A percentile compares a stretch with the other conserved stretches of the same genome.
These are phyloP conservation scores for Sphaerophoria rueppellii DNA, from an alignment of 2,888 invertebrate genomes.

Conservation along the genomic window DNA sequence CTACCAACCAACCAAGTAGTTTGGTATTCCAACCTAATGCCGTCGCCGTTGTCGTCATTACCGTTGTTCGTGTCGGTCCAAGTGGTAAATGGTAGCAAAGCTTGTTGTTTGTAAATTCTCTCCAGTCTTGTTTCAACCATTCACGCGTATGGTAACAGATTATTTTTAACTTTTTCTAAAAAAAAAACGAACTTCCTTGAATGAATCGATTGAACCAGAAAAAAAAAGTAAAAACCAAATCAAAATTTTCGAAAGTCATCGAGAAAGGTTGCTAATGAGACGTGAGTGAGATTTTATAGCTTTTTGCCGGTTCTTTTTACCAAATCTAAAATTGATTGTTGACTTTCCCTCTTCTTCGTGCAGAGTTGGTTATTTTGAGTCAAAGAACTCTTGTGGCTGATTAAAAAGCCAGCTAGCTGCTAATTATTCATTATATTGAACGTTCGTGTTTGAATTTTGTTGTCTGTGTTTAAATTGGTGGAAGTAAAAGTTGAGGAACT, in stretches of 20 bases:
- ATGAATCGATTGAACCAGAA: background rate
- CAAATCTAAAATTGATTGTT: background rate
- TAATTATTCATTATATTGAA: conserved; percentile 30
- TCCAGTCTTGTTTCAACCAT: conserved; percentile 61
- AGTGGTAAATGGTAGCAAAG: conserved; percentile 51
- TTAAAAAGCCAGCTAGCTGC: background rate
- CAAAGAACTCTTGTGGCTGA: background rate
- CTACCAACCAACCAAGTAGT: conserved; percentile 10
- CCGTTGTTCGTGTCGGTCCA: too few species aligned
- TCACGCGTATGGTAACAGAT: conserved; percentile 64
- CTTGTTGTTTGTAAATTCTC: conserved; percentile 28
- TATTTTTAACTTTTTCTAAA: background rate
- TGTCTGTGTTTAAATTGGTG: conserved; percentile 22
- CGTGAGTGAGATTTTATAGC: conserved; percentile 43
- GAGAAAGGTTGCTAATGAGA: background rate
- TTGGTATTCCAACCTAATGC: conserved; percentile 7
- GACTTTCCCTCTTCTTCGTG: conserved; percentile 55
- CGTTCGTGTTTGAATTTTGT: conserved; percentile 4
- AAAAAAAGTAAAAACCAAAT: background rate
- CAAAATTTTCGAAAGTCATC: conserved; percentile 9
- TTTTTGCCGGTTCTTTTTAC: conserved; percentile 40
- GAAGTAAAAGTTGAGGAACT: conserved; percentile 67
- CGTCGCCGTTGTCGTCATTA: too few species aligned
- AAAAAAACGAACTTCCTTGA: conserved; percentile 28
- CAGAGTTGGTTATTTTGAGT: background rate